phyloP scores from a whole-genome alignment of 1,140 invertebrate species.

The Brachionus sp. region DNA sequence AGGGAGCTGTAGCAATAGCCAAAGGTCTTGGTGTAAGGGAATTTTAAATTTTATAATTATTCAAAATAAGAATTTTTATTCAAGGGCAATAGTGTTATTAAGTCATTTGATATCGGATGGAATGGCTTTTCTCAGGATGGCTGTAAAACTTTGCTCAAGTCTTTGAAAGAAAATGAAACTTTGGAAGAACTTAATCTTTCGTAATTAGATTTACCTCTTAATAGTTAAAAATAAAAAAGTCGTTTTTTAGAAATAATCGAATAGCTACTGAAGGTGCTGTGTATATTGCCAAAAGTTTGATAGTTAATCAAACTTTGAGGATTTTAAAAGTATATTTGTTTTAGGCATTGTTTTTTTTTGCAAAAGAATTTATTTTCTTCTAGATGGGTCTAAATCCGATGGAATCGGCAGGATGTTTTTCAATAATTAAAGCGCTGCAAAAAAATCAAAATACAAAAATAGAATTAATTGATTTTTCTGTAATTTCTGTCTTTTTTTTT shows the following conservation, averaged over 20 bases:
- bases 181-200: slow-evolving; percentile 56
- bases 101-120: slow-evolving; percentile 56
- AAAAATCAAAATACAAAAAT: slow-evolving; percentile 55
- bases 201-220: slow-evolving; percentile 49
- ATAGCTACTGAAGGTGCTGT: slow-evolving; percentile 58
- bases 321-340: slow-evolving; percentile 53
- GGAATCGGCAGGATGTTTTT: slow-evolving; percentile 59
- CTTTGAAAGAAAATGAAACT: slow-evolving; percentile 55
- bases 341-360: background rate
- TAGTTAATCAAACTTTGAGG: slow-evolving; percentile 55
- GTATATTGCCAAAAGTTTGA: slow-evolving; percentile 55
- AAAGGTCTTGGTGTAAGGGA: slow-evolving; percentile 55
- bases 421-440: slow-evolving; percentile 55
- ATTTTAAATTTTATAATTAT: background rate
- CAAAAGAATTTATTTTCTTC: slow-evolving; percentile 42
- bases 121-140: slow-evolving; percentile 59
- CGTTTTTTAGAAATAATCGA: slow-evolving; percentile 54
- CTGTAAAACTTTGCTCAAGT: slow-evolving; percentile 54
- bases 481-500: slow-evolving; percentile 48
- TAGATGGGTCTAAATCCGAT: slow-evolving; percentile 60
- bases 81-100: background rate
- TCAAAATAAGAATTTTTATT: background rate
- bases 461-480: slow-evolving; percentile 53
- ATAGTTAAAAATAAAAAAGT: background rate
- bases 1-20: slow-evolving; percentile 56